Base-by-base conservation (phyloP, 2,797 vertebrate genomes). In the Lepilemur septentrionalis region DNA sequence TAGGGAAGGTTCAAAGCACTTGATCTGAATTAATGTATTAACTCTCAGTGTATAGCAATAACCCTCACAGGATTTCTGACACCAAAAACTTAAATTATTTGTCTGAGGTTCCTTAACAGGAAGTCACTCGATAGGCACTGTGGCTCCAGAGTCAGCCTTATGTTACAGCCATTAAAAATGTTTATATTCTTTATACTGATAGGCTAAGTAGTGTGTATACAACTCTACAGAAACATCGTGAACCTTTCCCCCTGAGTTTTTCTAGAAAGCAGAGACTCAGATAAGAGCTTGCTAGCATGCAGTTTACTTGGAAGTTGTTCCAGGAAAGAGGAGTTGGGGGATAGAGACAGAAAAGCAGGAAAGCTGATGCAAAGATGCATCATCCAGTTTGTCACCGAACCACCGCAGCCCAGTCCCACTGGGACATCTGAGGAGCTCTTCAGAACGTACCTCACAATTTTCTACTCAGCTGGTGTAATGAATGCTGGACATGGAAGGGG, bases 21-120 rank as follows among this genome's bases (percentile, higher is more conserved):
- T 96, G 52, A 61, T 89, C 38, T 79, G 61, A 95, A 92, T 65
- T 82, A 95, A 61, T 57, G 81, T 75, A 83, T 69, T 83, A 89
- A 96, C 96, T 76, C n/a, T n/a, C n/a, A n/a, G n/a, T n/a, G n/a
- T n/a, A n/a, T n/a, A n/a, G n/a, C n/a, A n/a, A n/a, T n/a, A n/a
- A n/a, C n/a, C n/a, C n/a, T n/a, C n/a, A n/a, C n/a, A n/a, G n/a
- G n/a, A n/a, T n/a, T n/a, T n/a, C n/a, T 20, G n/a, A 97, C 86
- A 92, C 23, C 57, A 69, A 61, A 91, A 91, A 84, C 17, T 48
- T 50, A 38, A 96, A 69, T 93, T 73, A 73, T n/a, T 67, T 69
- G n/a, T 46, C 52, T 43, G 65, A 38, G 55, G 6, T 91, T 82
- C 55, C 59, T 86, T 57, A 96, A 52, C 35, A 61, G 52, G 87